Evolutionary conservation across 2,113 vertebrate species (phyloP), one percentile per base, ranked within the genome.

Genomic region (Grallaria varia): DNA sequence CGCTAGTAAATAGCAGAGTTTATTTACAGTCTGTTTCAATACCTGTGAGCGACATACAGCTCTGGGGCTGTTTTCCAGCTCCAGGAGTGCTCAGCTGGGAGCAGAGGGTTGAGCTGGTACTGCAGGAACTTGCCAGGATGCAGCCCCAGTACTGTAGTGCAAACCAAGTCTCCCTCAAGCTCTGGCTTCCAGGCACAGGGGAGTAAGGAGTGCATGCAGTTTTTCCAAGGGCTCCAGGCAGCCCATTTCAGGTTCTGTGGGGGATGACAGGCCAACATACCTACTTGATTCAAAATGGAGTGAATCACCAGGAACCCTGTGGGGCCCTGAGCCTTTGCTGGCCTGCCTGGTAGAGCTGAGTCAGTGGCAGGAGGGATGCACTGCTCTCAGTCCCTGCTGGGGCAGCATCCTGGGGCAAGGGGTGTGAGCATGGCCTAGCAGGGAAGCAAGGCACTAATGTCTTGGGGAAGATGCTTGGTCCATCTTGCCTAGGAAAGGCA

Each of bases 401-500:
- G 58, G 24, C 10, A 6, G 81, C 59, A 71, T 35, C 74, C 53
- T 40, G 39, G 68, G 60, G 56, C 44, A 4, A 47, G 33, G 58
- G 66, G 40, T 8, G 1, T 30, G 67, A 95, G 45, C 3, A 0
- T 37, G 63, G 78, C 78, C 87, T 42, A 80, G 93, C 90, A 93
- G 72, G 89, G 76, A 59, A 95, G 85, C 93, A 96, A 96, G 95
- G 93, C 95, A 96, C 93, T 93, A 23, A 12, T 82, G 82, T 95
- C 84, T 87, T 3, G 3, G 78, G 33, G 62, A 75, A 92, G 58
- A 56, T 59, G 49, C 73, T 88, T 59, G 53, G 83, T 76, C 89
- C 40, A 5, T 71, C 37, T 47, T 35, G 33, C 78, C 81, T 62
- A 8, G 37, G 60, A 72, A 93, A 95, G 74, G 40, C 81, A 83